Conservation (phyloP, 2,888 invertebrate genomes). For the Alentia gelatinosa region DNA sequence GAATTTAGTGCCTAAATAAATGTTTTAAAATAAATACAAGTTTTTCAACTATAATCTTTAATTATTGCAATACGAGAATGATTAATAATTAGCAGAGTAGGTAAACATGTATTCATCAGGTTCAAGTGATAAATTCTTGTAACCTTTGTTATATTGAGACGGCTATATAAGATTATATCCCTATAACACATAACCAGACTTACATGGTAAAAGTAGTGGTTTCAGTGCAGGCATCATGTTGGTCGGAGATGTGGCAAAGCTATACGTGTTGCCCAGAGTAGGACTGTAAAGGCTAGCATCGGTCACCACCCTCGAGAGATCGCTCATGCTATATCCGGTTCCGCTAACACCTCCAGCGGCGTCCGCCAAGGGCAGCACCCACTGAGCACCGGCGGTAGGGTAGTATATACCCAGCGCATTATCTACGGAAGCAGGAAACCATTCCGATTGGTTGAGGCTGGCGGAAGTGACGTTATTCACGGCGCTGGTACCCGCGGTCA, state of each 20-base stretch:
- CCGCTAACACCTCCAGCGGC: background rate
- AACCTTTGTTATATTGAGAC: background rate
- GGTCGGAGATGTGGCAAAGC: background rate
- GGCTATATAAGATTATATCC: too few species aligned
- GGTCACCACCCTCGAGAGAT: background rate
- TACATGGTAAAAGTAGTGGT: background rate
- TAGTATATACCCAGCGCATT: background rate
- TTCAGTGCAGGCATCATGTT: background rate
- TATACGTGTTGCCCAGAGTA: background rate
- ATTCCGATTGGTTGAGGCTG: background rate
- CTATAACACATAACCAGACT: too few species aligned
- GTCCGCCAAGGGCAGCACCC: constrained; percentile 5
- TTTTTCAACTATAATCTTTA: too few species aligned
- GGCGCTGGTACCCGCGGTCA: background rate
- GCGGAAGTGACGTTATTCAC: background rate
- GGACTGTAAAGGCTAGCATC: background rate
- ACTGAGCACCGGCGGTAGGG: background rate
- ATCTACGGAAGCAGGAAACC: background rate
- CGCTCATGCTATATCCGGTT: background rate
- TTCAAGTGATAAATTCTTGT: background rate
- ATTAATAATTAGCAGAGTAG: background rate
- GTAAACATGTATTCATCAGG: background rate
- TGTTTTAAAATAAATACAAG: too few species aligned
- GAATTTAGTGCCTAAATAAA: too few species aligned
- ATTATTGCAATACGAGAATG: too few species aligned